Evolutionary conservation across 53 echinoderm and acorn worm species (phyloP).

Genomic region (Luidia sarsii): DNA sequence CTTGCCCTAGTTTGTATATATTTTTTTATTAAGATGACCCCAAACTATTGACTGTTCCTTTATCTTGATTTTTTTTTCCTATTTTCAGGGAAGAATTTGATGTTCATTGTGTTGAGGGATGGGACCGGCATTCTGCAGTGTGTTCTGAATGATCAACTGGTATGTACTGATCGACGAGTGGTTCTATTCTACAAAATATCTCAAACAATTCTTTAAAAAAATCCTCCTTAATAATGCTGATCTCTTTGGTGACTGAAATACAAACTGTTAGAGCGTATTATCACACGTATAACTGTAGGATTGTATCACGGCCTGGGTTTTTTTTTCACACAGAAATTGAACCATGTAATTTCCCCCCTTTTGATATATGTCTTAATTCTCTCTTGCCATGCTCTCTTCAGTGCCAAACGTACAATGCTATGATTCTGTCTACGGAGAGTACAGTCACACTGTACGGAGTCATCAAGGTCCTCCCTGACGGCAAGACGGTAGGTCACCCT

Average conservation of each 20-base stretch:
- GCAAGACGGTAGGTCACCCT: conserved; percentile 73
- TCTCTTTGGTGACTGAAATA: too few relatives aligned
- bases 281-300: too few relatives aligned
- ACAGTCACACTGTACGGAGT: conserved; percentile 88
- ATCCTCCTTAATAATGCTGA: too few relatives aligned
- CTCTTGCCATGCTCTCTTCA: conserved; percentile 17
- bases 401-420: conserved; percentile 94
- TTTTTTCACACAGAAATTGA: too few relatives aligned
- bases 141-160: conserved; percentile 86
- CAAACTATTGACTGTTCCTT: neutral
- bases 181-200: too few relatives aligned
- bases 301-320: too few relatives aligned
- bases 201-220: too few relatives aligned
- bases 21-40: neutral
- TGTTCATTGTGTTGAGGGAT: conserved; percentile 96
- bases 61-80: neutral
- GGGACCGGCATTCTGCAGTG: conserved; percentile 91
- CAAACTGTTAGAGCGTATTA: too few relatives aligned
- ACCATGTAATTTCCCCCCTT: too few relatives aligned
- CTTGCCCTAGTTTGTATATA: neutral
- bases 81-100: conserved; percentile 81
- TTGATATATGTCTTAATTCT: too few relatives aligned
- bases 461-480: conserved; percentile 87
- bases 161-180: conserved; percentile 53
- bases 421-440: conserved; percentile 88